Evolutionary conservation across 2,113 vertebrate species (phyloP).

Genomic region (Bos indicus): DNA sequence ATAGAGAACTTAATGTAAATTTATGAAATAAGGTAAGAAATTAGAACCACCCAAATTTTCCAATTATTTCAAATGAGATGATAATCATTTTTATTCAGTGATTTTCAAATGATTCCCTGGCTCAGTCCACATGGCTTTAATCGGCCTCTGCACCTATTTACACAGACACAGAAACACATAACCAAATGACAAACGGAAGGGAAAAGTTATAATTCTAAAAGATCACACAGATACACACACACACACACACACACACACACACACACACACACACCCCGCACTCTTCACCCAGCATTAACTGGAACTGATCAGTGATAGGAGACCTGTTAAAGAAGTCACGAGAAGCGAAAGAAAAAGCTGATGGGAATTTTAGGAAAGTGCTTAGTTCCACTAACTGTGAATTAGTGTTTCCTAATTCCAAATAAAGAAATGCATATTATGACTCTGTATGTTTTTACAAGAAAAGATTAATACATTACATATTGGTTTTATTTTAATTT

Average conservation of each 20-base stretch:
- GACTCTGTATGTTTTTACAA: not conserved
- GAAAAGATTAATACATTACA: not conserved
- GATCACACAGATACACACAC: not conserved
- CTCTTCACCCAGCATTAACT: not conserved
- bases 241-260: not conserved
- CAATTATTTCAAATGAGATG: not conserved
- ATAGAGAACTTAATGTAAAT: slow-evolving; percentile 20
- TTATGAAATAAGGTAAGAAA: not conserved
- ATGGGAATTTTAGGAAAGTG: not conserved
- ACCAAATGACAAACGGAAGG: not conserved
- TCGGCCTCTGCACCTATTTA: not conserved
- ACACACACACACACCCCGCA: not conserved
- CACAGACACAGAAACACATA: not conserved
- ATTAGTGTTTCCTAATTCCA: not conserved
- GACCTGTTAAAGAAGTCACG: not conserved
- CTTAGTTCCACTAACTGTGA: not conserved
- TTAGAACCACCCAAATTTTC: not conserved
- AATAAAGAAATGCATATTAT: not conserved
- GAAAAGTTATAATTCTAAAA: not conserved
- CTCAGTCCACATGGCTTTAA: not conserved
- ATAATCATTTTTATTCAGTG: not conserved
- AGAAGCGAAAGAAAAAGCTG: not conserved
- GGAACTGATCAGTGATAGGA: not conserved
- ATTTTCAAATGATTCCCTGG: not conserved
- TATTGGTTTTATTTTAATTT: not conserved